Conservation (phyloP, 92 coral and sea anemone genomes). For the Phenganax marumi region DNA sequence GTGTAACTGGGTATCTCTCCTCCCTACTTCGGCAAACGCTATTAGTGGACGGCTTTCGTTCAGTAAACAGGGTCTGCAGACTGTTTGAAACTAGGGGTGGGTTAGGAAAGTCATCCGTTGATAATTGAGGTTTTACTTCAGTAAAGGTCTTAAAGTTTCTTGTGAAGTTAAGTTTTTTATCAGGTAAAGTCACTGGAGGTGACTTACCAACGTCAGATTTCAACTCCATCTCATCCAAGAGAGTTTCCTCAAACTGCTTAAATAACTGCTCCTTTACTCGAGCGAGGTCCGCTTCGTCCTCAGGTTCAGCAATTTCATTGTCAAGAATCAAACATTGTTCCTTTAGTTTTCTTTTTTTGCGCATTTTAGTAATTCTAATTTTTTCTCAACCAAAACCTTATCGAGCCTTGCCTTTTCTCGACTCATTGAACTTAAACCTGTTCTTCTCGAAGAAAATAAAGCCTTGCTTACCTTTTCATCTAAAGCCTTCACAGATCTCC, state of each 20-base stretch:
- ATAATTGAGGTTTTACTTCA: conserved; percentile 1
- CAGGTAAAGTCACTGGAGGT: not conserved
- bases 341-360: conserved; percentile 52
- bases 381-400: conserved; percentile 51
- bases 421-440: conserved; percentile 29
- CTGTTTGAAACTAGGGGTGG: conserved; percentile 13
- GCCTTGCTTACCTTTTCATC: not conserved
- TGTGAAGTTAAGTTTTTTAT: not conserved
- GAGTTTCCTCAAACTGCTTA: conserved; percentile 20
- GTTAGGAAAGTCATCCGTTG: not conserved
- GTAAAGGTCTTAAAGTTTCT: conserved; percentile 4
- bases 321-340: conserved; percentile 53
- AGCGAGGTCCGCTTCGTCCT: conserved; percentile 52
- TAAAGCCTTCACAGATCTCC: conserved; percentile 14
- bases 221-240: conserved; percentile 6
- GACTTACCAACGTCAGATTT: conserved; percentile 4
- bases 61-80: not conserved
- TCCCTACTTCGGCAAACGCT: not conserved
- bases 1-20: conserved; percentile 11
- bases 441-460: not conserved
- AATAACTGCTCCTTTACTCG: conserved; percentile 37
- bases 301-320: conserved; percentile 56
- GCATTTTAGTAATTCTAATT: conserved; percentile 46
- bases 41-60: not conserved
- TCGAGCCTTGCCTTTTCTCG: conserved; percentile 46